Evolutionary conservation across 2,888 invertebrate species (phyloP).

Genomic region (Papilio gigon): DNA sequence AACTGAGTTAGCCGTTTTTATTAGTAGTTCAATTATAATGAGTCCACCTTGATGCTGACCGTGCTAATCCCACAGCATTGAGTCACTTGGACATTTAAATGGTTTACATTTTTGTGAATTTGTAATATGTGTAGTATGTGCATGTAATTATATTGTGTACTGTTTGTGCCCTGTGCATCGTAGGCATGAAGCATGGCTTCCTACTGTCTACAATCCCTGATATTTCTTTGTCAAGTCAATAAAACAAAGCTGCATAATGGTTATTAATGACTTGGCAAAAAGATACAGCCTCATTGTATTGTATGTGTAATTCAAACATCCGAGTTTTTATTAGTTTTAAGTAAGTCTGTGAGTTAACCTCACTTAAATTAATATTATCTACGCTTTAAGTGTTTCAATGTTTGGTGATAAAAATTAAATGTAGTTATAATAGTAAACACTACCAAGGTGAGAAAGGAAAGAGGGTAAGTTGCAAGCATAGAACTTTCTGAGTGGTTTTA

Average conservation of each 20-base stretch:
- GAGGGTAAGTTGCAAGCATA: not conserved
- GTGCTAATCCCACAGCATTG: not conserved
- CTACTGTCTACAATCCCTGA: not conserved
- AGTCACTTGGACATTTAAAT: not conserved
- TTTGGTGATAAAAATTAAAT: conserved; percentile 14
- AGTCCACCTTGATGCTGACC: not conserved
- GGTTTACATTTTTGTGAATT: not conserved
- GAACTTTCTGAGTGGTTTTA: not conserved
- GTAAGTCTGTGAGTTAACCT: not conserved
- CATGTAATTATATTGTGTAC: not conserved
- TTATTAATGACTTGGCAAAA: conserved; percentile 6
- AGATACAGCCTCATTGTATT: not conserved
- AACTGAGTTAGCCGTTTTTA: no score
- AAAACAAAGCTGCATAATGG: conserved; percentile 2
- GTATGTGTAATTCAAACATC: not conserved
- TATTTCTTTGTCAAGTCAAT: conserved; percentile 12
- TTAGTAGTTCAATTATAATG: no score
- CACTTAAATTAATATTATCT: not conserved
- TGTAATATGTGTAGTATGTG: conserved; percentile 1
- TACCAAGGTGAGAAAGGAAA: not conserved
- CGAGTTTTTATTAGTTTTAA: conserved; percentile 4
- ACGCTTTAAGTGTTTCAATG: conserved; percentile 1
- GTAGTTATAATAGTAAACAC: not conserved
- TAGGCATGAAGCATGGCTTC: not conserved
- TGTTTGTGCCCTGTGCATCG: not conserved